These are phyloP conservation scores for Coptodon rendalli DNA, from an alignment of 2,113 vertebrate species.

Conservation along the genomic window DNA sequence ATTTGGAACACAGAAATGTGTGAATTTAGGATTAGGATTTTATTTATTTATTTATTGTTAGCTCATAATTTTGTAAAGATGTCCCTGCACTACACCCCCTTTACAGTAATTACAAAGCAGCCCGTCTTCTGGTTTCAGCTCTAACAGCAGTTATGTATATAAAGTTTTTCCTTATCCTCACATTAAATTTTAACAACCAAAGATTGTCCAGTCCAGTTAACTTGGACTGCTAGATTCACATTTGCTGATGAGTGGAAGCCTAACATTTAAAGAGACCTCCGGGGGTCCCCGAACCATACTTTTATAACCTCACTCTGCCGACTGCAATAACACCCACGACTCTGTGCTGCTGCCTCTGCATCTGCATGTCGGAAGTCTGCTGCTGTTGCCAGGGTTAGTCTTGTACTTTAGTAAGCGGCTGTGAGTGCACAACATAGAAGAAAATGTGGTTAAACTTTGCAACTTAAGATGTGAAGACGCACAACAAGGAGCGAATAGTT, in stretches of 20 bases:
- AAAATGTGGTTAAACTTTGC: background rate
- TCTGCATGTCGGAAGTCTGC: background rate
- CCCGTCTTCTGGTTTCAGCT: background rate
- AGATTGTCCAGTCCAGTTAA: background rate
- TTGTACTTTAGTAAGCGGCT: background rate
- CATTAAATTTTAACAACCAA: background rate
- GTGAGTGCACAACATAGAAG: background rate
- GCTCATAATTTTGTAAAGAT: background rate
- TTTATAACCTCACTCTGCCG: background rate
- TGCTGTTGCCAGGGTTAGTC: background rate
- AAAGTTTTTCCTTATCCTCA: background rate
- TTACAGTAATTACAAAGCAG: background rate
- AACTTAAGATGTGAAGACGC: constrained; percentile 24
- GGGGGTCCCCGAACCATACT: background rate
- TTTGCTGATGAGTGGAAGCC: background rate
- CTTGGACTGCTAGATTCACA: background rate
- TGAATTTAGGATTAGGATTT: background rate
- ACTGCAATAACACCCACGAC: constrained; percentile 21
- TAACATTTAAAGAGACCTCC: background rate
- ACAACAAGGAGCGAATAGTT: background rate
- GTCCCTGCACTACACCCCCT: background rate
- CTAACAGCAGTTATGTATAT: background rate
- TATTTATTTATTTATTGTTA: background rate
- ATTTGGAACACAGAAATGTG: background rate
- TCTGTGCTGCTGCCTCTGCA: background rate